Base-by-base conservation (phyloP, 2,888 invertebrate genomes). In the Calliopum simillimum region DNA sequence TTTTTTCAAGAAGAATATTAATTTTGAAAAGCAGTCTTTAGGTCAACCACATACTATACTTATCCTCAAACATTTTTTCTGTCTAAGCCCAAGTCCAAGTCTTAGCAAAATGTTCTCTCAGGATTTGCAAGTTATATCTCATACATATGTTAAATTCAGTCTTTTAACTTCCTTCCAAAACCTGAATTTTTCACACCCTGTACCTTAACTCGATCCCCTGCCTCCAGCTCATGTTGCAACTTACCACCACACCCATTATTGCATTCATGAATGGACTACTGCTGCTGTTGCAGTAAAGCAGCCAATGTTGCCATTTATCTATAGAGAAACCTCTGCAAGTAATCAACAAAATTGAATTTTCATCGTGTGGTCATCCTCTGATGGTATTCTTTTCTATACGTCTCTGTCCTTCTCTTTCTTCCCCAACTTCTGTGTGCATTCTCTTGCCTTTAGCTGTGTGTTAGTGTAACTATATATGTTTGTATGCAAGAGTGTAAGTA, bases 261-360 rank as follows among this genome's bases (percentile, higher is more conserved):
- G 78, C 76, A 65, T 73, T 68, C 71, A 68, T 71, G 71, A 71
- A 63, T 70, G 76, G 73, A 72, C 75, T 76, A 72, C 76, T 69
- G n/a, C 51, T 71, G 66, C 72, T 25, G 70, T 65, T 72, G 71
- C 66, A 73, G 74, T 75, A 76, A 76, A 71, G n/a, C 67, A 44
- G 46, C 74, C 78, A 76, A 76, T 77, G 78, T 79, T 79, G 75
- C 78, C 75, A 76, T 80, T 78, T 79, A 76, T 77, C 76, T 75
- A 76, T 76, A 75, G 79, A 79, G 77, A 78, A 80, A 79, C 80
- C 79, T 78, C 79, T 79, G 79, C 80, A 79, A 80, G 78, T 82
- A 81, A 82, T 82, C 81, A 82, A 78, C 81, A 77, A 82, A 82
- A 82, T 82, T 82, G 80, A 82, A 82, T 82, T 82, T 82, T 81